Percentiles rank a stretch among this genome's conserved stretches.
These are phyloP conservation scores for Eristalis pertinax DNA, from an alignment of 2,888 invertebrate genomes.

Conservation along the genomic window DNA sequence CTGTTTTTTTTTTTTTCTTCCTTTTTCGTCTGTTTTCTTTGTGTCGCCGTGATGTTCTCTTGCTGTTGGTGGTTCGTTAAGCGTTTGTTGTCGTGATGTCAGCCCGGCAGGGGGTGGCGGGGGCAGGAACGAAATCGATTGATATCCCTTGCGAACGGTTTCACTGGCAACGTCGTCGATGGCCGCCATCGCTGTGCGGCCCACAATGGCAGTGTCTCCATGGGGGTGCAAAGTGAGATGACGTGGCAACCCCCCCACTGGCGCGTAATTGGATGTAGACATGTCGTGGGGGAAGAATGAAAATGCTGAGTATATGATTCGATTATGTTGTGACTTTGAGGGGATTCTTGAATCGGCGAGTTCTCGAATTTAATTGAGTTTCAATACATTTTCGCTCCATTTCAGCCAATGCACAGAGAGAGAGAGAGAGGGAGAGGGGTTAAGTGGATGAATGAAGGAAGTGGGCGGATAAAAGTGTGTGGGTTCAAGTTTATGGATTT, in stretches of 20 bases:
- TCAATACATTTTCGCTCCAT: background rate
- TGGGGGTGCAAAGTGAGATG: slow-evolving; percentile 24
- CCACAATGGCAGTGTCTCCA: no score
- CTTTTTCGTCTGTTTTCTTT: background rate
- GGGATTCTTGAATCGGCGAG: background rate
- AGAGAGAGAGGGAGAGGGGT: background rate
- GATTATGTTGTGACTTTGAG: background rate
- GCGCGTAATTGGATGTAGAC: slow-evolving; percentile 21
- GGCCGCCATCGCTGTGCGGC: slow-evolving; percentile 11
- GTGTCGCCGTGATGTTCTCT: background rate
- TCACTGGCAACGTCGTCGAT: background rate
- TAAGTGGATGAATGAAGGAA: background rate
- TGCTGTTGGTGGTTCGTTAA: slow-evolving; percentile 19
- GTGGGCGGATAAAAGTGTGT: no score
- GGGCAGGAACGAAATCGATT: slow-evolving; percentile 18
- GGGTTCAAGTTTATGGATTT: no score
- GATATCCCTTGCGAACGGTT: slow-evolving; percentile 45
- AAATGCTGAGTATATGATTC: slow-evolving; percentile 7
- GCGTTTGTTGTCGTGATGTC: slow-evolving; percentile 44
- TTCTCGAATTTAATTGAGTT: background rate
- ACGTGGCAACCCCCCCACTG: slow-evolving; percentile 26
- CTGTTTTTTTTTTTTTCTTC: slow-evolving; percentile 47
- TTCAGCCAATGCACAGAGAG: background rate
- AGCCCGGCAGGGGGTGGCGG: slow-evolving; percentile 20
- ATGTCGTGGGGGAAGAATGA: background rate